A percentile compares a stretch with the other conserved stretches of the same genome.
Conservation (phyloP, 2,113 vertebrate species). For the Cochlearius cochlearius region DNA sequence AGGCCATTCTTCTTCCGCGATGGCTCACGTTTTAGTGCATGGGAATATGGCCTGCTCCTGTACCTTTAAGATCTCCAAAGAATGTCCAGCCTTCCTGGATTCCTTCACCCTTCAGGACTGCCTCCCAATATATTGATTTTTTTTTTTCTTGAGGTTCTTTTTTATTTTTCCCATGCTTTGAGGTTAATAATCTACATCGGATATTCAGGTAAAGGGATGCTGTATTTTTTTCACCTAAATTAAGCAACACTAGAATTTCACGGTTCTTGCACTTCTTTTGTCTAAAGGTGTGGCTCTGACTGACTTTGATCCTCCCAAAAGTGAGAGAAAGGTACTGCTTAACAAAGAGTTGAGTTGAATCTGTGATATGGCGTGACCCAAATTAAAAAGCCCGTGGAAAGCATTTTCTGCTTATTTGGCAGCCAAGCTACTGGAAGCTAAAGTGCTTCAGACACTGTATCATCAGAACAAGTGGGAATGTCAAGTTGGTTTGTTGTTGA, state of each 20-base stretch:
- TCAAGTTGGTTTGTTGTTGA: neutral
- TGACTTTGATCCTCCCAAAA: neutral
- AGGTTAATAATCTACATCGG: neutral
- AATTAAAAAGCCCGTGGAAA: neutral
- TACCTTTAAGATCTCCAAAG: neutral
- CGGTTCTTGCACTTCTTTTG: neutral
- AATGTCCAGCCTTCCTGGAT: neutral
- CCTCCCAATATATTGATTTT: neutral
- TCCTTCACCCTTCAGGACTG: neutral
- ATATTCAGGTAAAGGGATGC: neutral
- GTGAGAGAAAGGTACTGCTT: neutral
- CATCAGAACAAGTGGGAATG: neutral
- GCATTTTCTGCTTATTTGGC: neutral
- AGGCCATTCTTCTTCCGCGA: too few species aligned
- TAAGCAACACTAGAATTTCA: neutral
- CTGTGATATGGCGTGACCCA: neutral
- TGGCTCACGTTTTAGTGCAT: fast-evolving
- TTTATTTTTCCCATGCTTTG: neutral
- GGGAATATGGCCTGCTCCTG: neutral
- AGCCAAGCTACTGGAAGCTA: neutral
- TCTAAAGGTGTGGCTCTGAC: neutral
- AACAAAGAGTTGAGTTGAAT: neutral
- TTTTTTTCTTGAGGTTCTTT: neutral
- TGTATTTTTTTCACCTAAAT: neutral
- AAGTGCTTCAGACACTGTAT: neutral